Percentiles rank a stretch among this genome's conserved stretches.
phyloP scores from a whole-genome alignment of 2,888 invertebrate species.

The Xestobium rufovillosum region DNA sequence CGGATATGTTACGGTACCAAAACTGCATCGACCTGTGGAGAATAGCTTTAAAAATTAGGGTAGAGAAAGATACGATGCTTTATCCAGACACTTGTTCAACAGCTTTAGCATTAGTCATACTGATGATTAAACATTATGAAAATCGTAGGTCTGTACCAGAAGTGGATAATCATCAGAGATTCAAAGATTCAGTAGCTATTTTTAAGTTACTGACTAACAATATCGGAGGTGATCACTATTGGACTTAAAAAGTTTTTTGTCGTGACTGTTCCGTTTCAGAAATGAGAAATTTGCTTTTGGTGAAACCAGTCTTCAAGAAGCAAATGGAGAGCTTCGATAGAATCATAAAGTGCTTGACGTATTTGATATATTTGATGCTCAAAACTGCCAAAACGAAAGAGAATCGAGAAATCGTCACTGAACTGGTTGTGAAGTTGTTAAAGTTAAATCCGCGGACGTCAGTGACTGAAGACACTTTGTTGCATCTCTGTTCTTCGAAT shows the following conservation, averaged over 20 bases:
- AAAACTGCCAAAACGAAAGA: constrained; percentile 50
- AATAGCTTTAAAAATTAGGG: constrained; percentile 71
- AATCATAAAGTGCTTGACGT: constrained; percentile 70
- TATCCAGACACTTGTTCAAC: constrained; percentile 78
- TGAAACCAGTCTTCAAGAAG: constrained; percentile 63
- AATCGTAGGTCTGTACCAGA: constrained; percentile 49
- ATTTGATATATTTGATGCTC: constrained; percentile 64
- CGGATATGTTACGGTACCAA: constrained; percentile 67
- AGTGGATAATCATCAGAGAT: constrained; percentile 50
- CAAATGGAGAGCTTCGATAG: constrained; percentile 79
- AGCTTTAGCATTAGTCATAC: constrained; percentile 75
- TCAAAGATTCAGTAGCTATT: constrained; percentile 63
- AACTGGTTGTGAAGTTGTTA: constrained; percentile 51
- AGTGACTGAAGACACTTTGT: constrained; percentile 66
- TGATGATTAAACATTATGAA: constrained; percentile 67
- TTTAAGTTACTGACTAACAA: constrained; percentile 60
- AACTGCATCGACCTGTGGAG: constrained; percentile 83
- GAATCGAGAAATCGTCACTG: constrained; percentile 43
- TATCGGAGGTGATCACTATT: constrained; percentile 42
- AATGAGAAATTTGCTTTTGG: constrained; percentile 46
- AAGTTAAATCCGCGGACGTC: constrained; percentile 60
- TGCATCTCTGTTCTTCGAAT: constrained; percentile 76
- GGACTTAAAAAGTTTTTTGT: background rate
- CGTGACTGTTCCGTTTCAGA: constrained; percentile 39
- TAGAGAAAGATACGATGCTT: constrained; percentile 69